These are phyloP conservation scores for Masticophis lateralis DNA, from an alignment of 2,797 vertebrate species.

Conservation along the genomic window DNA sequence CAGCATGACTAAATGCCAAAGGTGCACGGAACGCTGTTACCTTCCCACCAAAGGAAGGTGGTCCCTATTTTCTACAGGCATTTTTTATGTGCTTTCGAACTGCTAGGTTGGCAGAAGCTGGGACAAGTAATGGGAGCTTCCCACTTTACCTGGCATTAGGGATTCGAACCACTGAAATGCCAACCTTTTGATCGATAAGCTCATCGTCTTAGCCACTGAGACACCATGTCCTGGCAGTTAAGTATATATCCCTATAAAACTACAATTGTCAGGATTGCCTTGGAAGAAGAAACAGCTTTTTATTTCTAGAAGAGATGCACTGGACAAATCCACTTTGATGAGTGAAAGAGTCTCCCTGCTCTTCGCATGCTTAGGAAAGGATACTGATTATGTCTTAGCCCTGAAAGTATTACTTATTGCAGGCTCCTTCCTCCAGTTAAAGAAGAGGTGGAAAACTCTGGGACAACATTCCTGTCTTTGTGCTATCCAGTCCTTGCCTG, in stretches of 20 bases:
- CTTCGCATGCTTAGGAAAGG: neutral
- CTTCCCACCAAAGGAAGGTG: too few species aligned
- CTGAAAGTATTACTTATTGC: neutral
- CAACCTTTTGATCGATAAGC: too few species aligned
- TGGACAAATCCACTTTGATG: neutral
- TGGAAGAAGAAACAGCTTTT: neutral
- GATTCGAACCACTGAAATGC: too few species aligned
- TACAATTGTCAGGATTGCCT: neutral
- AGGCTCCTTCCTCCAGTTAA: neutral
- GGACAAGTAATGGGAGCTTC: too few species aligned
- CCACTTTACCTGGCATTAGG: too few species aligned
- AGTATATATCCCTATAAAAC: neutral
- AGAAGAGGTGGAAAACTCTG: neutral
- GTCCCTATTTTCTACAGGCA: too few species aligned
- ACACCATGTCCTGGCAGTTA: too few species aligned
- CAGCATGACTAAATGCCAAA: too few species aligned
- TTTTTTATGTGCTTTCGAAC: too few species aligned
- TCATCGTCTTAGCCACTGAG: too few species aligned
- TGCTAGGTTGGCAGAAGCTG: too few species aligned
- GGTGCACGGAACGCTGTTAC: too few species aligned
- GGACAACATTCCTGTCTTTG: neutral
- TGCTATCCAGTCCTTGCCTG: neutral
- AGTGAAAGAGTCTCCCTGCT: neutral
- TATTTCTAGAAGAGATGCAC: neutral
- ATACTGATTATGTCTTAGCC: neutral